phyloP scores from a whole-genome alignment of 2,797 vertebrate species.

The Tiaroga cobitis region DNA sequence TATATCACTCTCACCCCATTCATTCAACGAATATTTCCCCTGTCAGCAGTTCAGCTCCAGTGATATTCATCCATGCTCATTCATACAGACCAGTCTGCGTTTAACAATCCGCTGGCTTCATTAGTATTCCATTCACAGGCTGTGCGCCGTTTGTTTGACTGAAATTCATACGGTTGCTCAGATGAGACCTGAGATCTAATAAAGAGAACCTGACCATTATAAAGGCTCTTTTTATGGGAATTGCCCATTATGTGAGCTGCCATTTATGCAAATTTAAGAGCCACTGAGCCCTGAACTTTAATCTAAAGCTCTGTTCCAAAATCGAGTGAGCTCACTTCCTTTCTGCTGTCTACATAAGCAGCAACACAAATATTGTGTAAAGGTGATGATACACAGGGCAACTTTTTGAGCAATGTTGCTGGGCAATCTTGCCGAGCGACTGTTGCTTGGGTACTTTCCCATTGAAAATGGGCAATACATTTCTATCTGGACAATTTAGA shows the following conservation, averaged over 20 bases:
- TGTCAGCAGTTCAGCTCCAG: slow-evolving; percentile 38
- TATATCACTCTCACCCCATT: slow-evolving; percentile 42
- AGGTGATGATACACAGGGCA: too few relatives aligned
- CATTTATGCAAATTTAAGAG: slow-evolving; percentile 13
- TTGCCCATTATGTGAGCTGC: neutral
- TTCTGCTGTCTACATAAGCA: neutral
- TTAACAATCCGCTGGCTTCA: slow-evolving; percentile 43
- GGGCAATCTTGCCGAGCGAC: too few relatives aligned
- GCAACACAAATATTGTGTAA: neutral
- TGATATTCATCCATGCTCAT: slow-evolving; percentile 42
- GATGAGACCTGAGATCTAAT: slow-evolving; percentile 15
- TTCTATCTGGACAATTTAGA: too few relatives aligned
- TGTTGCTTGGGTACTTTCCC: too few relatives aligned
- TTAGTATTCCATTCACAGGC: slow-evolving; percentile 39
- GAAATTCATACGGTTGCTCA: slow-evolving; percentile 27
- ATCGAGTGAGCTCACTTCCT: neutral
- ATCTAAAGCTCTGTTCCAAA: neutral
- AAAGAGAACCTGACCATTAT: slow-evolving; percentile 16
- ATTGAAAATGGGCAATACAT: too few relatives aligned
- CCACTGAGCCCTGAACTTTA: too few relatives aligned
- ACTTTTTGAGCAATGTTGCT: too few relatives aligned
- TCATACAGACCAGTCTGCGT: slow-evolving; percentile 36
- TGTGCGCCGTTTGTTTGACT: slow-evolving; percentile 22
- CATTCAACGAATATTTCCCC: slow-evolving; percentile 26
- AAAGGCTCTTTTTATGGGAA: neutral